A percentile compares a stretch with the other conserved stretches of the same genome.
Evolutionary conservation across 2,113 vertebrate species (phyloP).

Genomic region (Cyanistes caeruleus): DNA sequence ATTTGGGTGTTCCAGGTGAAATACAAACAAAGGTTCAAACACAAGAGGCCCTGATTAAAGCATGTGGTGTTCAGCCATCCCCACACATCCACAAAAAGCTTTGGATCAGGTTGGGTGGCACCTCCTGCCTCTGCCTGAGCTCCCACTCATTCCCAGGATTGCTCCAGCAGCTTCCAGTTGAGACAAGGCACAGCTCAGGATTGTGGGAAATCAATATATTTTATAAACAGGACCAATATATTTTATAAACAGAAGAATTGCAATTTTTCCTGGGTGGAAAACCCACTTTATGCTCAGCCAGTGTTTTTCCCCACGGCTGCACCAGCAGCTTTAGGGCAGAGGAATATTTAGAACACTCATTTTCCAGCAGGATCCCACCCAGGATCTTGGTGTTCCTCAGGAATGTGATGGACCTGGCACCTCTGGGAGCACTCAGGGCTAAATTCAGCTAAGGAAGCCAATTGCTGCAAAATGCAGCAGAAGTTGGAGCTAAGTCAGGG

Average conservation of each 20-base stretch:
- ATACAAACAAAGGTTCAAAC: neutral
- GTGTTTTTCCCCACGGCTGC: neutral
- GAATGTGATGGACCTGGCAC: neutral
- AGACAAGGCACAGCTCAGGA: neutral
- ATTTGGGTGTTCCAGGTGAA: neutral
- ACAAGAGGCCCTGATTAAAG: neutral
- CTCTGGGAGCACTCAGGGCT: neutral
- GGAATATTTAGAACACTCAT: neutral
- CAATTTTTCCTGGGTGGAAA: neutral
- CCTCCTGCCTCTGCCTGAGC: neutral
- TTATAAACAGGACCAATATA: neutral
- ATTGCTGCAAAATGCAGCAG: neutral
- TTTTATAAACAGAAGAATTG: neutral
- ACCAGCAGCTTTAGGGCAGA: neutral
- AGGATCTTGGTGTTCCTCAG: neutral
- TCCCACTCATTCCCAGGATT: neutral
- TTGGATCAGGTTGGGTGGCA: neutral
- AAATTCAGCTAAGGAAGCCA: neutral
- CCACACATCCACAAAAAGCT: neutral
- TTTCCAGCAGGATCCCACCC: neutral
- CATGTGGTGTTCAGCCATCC: neutral
- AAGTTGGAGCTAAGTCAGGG: neutral
- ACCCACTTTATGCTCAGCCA: neutral
- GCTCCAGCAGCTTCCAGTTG: neutral
- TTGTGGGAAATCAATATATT: neutral